A percentile compares a stretch with the other conserved stretches of the same genome.
Conservation (phyloP, 2,888 invertebrate species). For the Morpho helenor region DNA sequence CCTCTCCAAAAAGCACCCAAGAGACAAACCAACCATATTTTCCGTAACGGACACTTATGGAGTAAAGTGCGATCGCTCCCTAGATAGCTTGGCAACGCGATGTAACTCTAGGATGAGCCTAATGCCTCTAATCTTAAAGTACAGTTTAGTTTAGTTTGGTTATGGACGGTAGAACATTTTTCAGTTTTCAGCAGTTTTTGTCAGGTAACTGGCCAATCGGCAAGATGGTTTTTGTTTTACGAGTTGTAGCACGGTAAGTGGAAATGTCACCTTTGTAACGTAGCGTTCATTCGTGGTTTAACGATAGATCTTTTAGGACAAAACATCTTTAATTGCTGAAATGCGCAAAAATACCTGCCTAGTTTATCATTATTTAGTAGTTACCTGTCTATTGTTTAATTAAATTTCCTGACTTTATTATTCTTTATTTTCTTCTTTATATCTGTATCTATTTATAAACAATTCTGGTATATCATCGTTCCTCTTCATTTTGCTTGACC, state of each 20-base stretch:
- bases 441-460: too few species aligned
- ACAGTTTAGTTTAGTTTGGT: background rate
- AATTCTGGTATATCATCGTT: too few species aligned
- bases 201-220: background rate
- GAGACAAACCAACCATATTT: conserved; percentile 24
- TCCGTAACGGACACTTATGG: conserved; percentile 17
- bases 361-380: too few species aligned
- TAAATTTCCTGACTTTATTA: too few species aligned
- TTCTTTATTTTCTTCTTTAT: too few species aligned
- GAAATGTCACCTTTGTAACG: too few species aligned
- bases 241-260: background rate
- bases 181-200: conserved; percentile 10
- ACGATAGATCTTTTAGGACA: too few species aligned
- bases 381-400: too few species aligned
- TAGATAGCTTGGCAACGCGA: background rate
- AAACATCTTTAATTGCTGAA: too few species aligned
- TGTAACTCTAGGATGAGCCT: background rate
- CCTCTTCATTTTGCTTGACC: too few species aligned
- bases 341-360: too few species aligned
- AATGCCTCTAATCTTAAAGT: conserved; percentile 5
- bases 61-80: conserved; percentile 25
- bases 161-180: conserved; percentile 1
- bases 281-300: too few species aligned
- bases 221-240: conserved; percentile 4
- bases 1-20: conserved; percentile 20